Evolutionary conservation across 2,113 vertebrate species (phyloP).

Genomic region (Jaculus jaculus): DNA sequence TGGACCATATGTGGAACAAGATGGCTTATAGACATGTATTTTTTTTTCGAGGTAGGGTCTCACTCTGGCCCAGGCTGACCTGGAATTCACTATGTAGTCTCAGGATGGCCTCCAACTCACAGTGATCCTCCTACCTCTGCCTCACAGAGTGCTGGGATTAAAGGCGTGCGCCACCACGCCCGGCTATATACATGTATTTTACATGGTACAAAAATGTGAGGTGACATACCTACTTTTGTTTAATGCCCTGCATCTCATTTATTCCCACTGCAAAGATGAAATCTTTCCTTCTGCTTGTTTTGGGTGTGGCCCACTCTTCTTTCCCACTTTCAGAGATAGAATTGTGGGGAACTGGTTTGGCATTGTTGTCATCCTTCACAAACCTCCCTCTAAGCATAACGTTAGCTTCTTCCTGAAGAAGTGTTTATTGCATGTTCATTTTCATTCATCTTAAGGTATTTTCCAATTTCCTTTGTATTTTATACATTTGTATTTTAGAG

Average conservation of each 20-base stretch:
- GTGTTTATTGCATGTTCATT: neutral
- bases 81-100: no score
- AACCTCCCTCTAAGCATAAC: neutral
- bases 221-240: neutral
- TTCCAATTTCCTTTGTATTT: neutral
- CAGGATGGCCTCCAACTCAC: no score
- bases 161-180: no score
- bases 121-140: no score
- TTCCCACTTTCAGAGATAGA: neutral
- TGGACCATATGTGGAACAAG: neutral
- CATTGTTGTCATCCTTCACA: neutral
- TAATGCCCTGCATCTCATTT: neutral
- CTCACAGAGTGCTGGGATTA: no score
- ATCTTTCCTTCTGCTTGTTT: conserved; percentile 22
- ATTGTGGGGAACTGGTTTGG: no score
- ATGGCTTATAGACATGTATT: neutral
- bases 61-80: no score
- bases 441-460: neutral
- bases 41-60: no score
- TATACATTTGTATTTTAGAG: conserved; percentile 6
- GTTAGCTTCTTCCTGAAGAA: neutral
- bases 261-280: neutral
- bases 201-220: neutral
- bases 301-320: neutral
- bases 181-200: neutral